Base-by-base conservation (phyloP, 2,888 invertebrate species). In the Agonopterix arenella region DNA sequence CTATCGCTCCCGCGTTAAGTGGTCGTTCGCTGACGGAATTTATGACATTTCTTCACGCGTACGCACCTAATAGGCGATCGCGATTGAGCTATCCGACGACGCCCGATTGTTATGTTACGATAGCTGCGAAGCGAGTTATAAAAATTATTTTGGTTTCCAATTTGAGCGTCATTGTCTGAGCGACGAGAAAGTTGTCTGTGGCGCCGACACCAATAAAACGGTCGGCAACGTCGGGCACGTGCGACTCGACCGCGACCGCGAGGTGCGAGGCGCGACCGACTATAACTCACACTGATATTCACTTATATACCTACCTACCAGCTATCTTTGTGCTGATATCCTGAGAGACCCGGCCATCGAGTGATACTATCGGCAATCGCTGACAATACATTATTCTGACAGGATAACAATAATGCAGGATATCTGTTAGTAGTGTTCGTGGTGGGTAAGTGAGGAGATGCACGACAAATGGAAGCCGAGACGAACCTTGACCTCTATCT, bases 141-240 rank as follows among this genome's bases (percentile, higher is more conserved):
- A 86, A 85, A 83, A 81, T 79, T 55, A 81, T 83, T 83, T 84
- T 76, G 73, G 75, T 79, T 76, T 79, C 80, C 81, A 83, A 88
- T 85, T 88, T 83, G 81, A 83, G 75, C 70, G 73, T 81, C 76
- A 81, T 84, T 88, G 86, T 84, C 80, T 79, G 78, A 69, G 80
- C 76, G 83, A 80, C 74, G 85, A 76, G 88, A 89, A 88, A 88
- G 88, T 83, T 80, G 77, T 76, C 70, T 65, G 72, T 84, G 88
- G 88, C 88, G 86, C 88, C 86, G 81, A 76, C 82, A 79, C 79
- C 78, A 84, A 88, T 88, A 88, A 84, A 84, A 76, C 73, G 59
- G 76, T 70, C 77, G 74, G 73, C 70, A 69, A 7, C 7, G 28
- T 2, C 4, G 28, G 28, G 28, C 28, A 28, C 28, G 28, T 28